Evolutionary conservation across 2,797 vertebrate genomes (phyloP).

Genomic region (Hippocampus kuda): DNA sequence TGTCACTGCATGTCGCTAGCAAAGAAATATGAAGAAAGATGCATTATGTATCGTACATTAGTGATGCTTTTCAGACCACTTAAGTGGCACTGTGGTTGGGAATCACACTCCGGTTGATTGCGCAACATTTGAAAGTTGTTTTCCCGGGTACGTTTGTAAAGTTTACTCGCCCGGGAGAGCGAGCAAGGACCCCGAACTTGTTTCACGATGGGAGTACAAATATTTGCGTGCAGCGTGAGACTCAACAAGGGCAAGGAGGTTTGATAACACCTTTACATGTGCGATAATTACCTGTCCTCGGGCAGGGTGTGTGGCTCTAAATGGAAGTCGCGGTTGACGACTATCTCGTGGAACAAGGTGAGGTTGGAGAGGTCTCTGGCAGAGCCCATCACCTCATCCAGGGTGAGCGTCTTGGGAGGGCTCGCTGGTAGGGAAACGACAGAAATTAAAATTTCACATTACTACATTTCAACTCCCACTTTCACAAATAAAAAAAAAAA

Average conservation of each 20-base stretch:
- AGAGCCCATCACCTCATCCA: conserved; percentile 84
- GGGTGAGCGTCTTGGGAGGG: conserved; percentile 74
- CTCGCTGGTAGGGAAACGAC: conserved; percentile 63
- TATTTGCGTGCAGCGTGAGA: not conserved
- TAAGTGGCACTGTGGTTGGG: no score
- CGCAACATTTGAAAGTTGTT: not conserved
- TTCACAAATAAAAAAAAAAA: no score
- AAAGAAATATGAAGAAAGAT: not conserved
- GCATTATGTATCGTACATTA: not conserved
- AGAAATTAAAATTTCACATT: not conserved
- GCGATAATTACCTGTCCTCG: conserved; percentile 71
- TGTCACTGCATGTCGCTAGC: not conserved
- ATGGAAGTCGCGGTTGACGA: conserved; percentile 75
- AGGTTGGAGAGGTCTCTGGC: conserved; percentile 77
- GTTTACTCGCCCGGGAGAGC: not conserved
- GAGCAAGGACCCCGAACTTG: not conserved
- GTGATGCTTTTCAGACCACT: no score
- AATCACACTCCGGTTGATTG: not conserved
- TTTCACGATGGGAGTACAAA: not conserved
- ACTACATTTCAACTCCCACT: not conserved
- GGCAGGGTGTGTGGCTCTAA: conserved; percentile 68
- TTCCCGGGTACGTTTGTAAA: not conserved
- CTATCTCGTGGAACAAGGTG: conserved; percentile 83
- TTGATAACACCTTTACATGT: not conserved
- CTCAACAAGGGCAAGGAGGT: not conserved